Evolutionary conservation across 2,113 vertebrate genomes (phyloP).

Genomic region (Urocitellus parryii): DNA sequence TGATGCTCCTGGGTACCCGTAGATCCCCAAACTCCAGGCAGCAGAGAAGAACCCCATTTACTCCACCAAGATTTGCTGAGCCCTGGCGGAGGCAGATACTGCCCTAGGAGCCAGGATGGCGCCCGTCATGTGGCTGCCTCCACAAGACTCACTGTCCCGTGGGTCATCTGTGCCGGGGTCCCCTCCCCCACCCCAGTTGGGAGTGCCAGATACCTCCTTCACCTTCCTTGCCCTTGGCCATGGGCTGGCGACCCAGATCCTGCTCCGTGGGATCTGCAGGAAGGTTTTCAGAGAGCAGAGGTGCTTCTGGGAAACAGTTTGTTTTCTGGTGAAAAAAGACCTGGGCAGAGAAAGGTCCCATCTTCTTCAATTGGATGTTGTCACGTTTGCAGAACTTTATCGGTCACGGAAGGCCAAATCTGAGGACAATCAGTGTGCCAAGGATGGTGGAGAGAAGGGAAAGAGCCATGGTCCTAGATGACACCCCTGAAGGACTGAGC

Average conservation of each 20-base stretch:
- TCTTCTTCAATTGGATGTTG: not conserved
- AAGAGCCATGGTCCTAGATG: too few species aligned
- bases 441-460: not conserved
- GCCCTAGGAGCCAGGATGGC: not conserved
- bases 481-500: not conserved
- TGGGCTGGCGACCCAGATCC: not conserved
- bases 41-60: not conserved
- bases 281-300: not conserved
- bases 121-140: too few species aligned
- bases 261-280: not conserved
- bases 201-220: not conserved
- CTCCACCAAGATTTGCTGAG: not conserved
- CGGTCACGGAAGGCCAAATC: not conserved
- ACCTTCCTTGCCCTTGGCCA: not conserved
- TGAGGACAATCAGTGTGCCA: not conserved
- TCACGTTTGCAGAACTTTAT: not conserved
- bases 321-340: not conserved
- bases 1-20: not conserved
- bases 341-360: not conserved
- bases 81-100: too few species aligned
- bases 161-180: not conserved
- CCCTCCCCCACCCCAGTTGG: too few species aligned
- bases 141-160: accelerated
- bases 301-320: not conserved
- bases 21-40: not conserved